Percentiles rank a stretch among this genome's conserved stretches.
Conservation (phyloP, 2,113 vertebrate genomes). For the Zosterops borbonicus region DNA sequence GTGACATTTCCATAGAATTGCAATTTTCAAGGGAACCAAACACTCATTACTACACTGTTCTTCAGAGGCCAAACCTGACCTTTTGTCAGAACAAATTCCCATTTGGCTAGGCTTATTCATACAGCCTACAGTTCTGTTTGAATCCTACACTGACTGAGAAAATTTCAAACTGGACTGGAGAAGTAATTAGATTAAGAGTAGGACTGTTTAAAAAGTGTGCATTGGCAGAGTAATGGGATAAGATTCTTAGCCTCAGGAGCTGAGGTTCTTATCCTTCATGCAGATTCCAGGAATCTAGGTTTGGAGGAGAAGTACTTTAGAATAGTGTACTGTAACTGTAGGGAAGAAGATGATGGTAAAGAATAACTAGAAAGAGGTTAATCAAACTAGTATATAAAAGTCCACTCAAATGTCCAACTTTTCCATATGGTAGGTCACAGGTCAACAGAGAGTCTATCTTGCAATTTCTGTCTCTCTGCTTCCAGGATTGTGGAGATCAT, state of each 20-base stretch:
- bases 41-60: neutral
- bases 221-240: neutral
- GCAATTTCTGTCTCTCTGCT: neutral
- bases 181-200: constrained; percentile 9
- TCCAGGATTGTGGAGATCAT: neutral
- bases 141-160: neutral
- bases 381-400: neutral
- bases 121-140: constrained; percentile 16
- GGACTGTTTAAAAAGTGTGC: neutral
- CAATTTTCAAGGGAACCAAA: constrained; percentile 26
- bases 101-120: constrained; percentile 17
- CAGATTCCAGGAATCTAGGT: neutral
- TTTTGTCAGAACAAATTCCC: constrained; percentile 30
- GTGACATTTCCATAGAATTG: constrained; percentile 35
- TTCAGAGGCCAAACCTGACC: constrained; percentile 23
- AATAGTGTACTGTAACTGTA: neutral
- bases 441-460: neutral
- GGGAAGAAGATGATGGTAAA: neutral
- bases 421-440: neutral
- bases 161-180: neutral
- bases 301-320: neutral
- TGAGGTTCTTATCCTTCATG: neutral
- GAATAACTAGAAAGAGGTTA: neutral
- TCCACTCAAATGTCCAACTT: neutral
- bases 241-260: neutral